Base-by-base conservation (phyloP, 2,113 vertebrate species). In the Pseudorasbora parva region DNA sequence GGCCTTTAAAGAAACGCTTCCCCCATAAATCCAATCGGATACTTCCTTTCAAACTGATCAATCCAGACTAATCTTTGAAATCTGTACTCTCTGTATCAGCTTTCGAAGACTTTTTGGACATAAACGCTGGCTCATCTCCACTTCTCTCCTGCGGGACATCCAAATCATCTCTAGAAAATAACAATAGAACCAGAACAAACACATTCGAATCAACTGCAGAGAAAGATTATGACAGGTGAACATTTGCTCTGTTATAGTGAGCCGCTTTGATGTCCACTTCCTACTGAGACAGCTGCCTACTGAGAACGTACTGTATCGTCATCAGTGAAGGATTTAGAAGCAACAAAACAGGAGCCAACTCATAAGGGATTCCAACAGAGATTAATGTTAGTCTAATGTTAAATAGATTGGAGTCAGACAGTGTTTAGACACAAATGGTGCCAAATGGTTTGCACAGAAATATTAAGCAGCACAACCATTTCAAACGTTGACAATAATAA, bases 1-100 rank as follows among this genome's bases (percentile, higher is more conserved):
- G 4, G 23, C 72, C 72, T 54, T 75, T 54, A 33, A 12, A 75
- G 47, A 27, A 75, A 75, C 9, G 72, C 14, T 56, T 75, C 27
- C 51, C 72, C 47, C 49, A 30, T 75, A 54, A 74, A 74, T 23
- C 47, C 2, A 54, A 75, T 30, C 21, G 17, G 17, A 51, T 33
- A 75, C 9, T 56, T 75, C 1, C 1, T 8, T 54, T 75, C 33
- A 33, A 54, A 33, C 27, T 19, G 51, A 54, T 54, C 51, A 54
- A 54, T 54, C 51, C 51, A 54, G 51, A 54, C 51, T 54, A 54
- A 0, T 54, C 51, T 54, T 21, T 54, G 45, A 37, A 12, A 12
- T 47, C 8, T 47, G 19, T 19, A 19, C 51, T 54, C 51, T 21
- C 6, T 19, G 17, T 19, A 8, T 6, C 17, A 21, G 72, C 8